Base-by-base conservation (phyloP, 2,888 invertebrate species). In the Scelioninae gen. 2 region DNA sequence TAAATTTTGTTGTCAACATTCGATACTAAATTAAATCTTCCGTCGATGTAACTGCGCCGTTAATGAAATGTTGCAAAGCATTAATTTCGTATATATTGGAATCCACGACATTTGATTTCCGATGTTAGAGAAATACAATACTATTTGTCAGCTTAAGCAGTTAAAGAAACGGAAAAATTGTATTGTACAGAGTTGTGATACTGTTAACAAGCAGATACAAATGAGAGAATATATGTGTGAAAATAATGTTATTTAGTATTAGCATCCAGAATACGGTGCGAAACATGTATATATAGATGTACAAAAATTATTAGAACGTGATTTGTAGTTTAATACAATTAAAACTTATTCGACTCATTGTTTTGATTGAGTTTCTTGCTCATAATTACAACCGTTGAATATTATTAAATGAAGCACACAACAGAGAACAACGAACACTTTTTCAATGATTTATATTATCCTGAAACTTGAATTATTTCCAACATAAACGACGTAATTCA, bases 101-200 rank as follows among this genome's bases (percentile, higher is more conserved):
- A 52, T 53, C 46, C n/a, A 18, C 3, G 9, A 37, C 1, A 7
- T 31, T 48, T 48, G n/a, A 35, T 16, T 70, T 55, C 31, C 13
- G 11, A 6, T 15, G 6, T 28, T 35, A 16, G 18, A 45, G 2
- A 46, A 60, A 41, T 28, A 50, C 37, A 25, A 22, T n/a, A 61
- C 31, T 55, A 55, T 9, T 35, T 57, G 48, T 72, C 55, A 57
- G 35, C 55, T 37, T 72, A 41, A 58, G 31, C 55, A 46, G 48
- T 67, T 72, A 61, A 31, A 55, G 48, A 67, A 35, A 39, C 57
- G 67, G 55, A 57, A 67, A 67, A 48, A 65, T 48, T 67, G 60
- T 60, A 73, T 60, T 73, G 70, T 74, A 74, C 70, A 65, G 70
- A 70, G 57, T 74, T 74, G 70, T 74, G 65, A 70, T 74, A 70